phyloP scores from a whole-genome alignment of 2,888 invertebrate species.

The Nemotelus pantherinus region DNA sequence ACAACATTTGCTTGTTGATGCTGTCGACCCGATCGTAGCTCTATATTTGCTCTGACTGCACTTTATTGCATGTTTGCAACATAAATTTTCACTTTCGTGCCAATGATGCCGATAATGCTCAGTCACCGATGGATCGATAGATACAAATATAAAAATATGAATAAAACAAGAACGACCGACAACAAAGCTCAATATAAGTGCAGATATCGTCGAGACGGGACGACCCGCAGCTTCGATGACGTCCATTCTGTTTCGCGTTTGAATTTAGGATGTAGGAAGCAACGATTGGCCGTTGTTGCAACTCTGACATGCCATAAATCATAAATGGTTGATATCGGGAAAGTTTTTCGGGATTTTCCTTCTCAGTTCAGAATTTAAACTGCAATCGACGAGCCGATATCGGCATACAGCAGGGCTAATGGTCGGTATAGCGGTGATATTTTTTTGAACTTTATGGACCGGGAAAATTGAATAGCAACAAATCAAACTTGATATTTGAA shows the following conservation, averaged over 20 bases:
- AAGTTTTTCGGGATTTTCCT: no score
- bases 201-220: background rate
- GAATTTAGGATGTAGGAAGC: no score
- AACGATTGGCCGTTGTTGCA: no score
- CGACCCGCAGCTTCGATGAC: background rate
- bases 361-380: no score
- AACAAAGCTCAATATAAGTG: background rate
- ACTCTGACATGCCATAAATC: conserved; percentile 1
- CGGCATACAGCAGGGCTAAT: no score
- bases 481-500: background rate
- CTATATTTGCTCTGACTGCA: background rate
- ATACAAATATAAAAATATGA: no score
- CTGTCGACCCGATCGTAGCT: no score
- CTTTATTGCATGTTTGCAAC: conserved; percentile 8
- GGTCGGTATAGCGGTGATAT: no score
- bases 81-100: conserved; percentile 14
- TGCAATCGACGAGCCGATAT: no score
- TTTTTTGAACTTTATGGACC: conserved; percentile 3
- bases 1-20: no score
- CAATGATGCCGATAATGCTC: background rate
- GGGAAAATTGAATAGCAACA: conserved; percentile 9
- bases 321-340: background rate
- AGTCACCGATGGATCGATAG: no score
- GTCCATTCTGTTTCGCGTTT: background rate
- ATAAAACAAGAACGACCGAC: background rate